Conservation (phyloP, 1,140 invertebrate species). For the Vanessa tameamea region DNA sequence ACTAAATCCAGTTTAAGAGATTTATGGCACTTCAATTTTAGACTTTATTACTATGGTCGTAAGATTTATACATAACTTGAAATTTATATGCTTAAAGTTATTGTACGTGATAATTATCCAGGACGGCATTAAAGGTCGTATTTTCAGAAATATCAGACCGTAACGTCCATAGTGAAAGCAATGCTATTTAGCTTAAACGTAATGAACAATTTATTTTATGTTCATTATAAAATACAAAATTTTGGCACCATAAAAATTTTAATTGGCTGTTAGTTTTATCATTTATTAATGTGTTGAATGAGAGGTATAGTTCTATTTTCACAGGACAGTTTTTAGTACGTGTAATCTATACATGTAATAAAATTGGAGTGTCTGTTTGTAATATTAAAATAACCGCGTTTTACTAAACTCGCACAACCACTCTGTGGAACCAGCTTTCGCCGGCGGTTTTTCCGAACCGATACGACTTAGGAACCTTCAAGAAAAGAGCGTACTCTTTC, state of each 20-base stretch:
- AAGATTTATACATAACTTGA: neutral
- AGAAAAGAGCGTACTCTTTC: no score
- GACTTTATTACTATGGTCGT: neutral
- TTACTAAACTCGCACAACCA: no score
- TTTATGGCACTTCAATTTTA: neutral
- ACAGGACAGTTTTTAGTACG: no score
- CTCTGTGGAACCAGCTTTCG: no score
- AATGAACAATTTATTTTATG: conserved; percentile 7
- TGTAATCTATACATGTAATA: no score
- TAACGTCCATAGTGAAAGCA: conserved; percentile 19
- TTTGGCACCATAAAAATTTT: neutral
- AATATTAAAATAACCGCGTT: no score
- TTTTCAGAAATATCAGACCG: conserved; percentile 16
- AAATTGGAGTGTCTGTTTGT: no score
- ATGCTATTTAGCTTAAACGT: conserved; percentile 8
- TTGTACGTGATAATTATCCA: conserved; percentile 23
- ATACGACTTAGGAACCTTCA: no score
- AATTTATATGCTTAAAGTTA: neutral
- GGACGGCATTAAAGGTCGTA: conserved; percentile 16
- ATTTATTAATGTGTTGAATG: neutral
- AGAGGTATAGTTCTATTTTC: no score
- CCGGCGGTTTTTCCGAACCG: no score
- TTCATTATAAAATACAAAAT: neutral
- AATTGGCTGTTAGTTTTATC: neutral
- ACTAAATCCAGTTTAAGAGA: conserved; percentile 20